A percentile compares a stretch with the other conserved stretches of the same genome.
Conservation (phyloP, 2,113 vertebrate genomes). For the Rhinichthys klamathensis region DNA sequence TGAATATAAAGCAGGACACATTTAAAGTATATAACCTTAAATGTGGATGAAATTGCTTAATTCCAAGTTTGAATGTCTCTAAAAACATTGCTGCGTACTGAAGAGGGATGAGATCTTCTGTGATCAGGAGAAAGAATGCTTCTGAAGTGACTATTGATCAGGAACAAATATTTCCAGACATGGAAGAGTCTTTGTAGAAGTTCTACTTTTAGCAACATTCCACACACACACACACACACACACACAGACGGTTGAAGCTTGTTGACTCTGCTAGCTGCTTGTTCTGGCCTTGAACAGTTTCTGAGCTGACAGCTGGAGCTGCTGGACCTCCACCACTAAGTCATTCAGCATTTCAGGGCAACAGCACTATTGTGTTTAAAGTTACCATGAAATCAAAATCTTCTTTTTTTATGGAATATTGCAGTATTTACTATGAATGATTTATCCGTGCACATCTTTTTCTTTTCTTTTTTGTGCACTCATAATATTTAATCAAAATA, state of each 20-base stretch:
- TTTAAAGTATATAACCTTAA: not conserved
- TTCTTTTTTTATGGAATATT: not conserved
- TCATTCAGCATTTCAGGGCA: constrained; percentile 57
- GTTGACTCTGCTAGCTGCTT: constrained; percentile 35
- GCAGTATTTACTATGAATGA: too few relatives aligned
- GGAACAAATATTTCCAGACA: constrained; percentile 18
- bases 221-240: not conserved
- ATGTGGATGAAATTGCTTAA: not conserved
- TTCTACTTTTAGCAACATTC: constrained; percentile 28
- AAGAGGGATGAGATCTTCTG: not conserved
- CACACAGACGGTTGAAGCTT: not conserved
- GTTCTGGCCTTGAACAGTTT: constrained; percentile 13
- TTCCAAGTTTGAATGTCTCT: not conserved
- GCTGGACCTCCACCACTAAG: constrained; percentile 39
- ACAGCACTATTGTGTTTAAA: constrained; percentile 68
- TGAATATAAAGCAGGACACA: not conserved
- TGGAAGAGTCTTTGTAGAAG: not conserved
- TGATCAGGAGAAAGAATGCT: not conserved
- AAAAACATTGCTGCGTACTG: not conserved
- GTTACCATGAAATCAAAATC: too few relatives aligned
- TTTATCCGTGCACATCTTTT: too few relatives aligned
- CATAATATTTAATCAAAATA: too few relatives aligned
- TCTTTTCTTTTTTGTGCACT: too few relatives aligned
- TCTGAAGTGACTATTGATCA: not conserved
- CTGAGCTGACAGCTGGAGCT: not conserved